Base-by-base conservation (phyloP, 2,113 vertebrate genomes). In the Callaeas wilsoni region DNA sequence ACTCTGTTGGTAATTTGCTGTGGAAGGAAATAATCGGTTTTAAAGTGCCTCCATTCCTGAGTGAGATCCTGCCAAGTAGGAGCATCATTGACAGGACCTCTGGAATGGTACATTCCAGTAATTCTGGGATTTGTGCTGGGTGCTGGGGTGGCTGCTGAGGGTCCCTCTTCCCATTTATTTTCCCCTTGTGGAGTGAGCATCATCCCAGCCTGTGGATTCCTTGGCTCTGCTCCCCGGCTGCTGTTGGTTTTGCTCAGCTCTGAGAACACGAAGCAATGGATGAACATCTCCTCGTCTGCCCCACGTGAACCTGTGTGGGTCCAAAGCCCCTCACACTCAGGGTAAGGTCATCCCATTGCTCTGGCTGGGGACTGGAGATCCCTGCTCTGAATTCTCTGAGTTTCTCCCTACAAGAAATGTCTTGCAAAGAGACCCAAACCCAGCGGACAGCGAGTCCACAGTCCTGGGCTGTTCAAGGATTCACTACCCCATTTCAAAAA, bases 1-100 rank as follows among this genome's bases (percentile, higher is more conserved):
- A 94, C 89, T 62, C 82, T 29, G 87, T 39, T 90, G 89, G 76
- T 95, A 83, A 97, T 87, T 91, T 70, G 67, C 93, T 67, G 83
- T 49, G 88, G 68, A 25, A 25, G 70, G 74, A 81, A 68, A 82
- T 85, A 53, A 90, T 81, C 32, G 13, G 63, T 42, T 91, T 49
- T 49, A 10, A 57, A 84, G 75, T 46, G 85, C 33, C 47, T 84
- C 55, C 20, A 0, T 41, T 68, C 52, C 76, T 69, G 52, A 33
- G 63, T 35, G 23, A 19, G 41, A 9, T 17, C n/a, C 4, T 47
- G 35, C 22, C 50, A 65, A 16, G 27, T 1, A 13, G 14, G 64
- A 67, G 26, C 69, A 74, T 20, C 70, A 0, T 3, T 69, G n/a
- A 3, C 7, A 55, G 60, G 26, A 10, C 56, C 6, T 3, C 53